phyloP scores from a whole-genome alignment of 2,797 vertebrate species.

The Arremon aurantiirostris region DNA sequence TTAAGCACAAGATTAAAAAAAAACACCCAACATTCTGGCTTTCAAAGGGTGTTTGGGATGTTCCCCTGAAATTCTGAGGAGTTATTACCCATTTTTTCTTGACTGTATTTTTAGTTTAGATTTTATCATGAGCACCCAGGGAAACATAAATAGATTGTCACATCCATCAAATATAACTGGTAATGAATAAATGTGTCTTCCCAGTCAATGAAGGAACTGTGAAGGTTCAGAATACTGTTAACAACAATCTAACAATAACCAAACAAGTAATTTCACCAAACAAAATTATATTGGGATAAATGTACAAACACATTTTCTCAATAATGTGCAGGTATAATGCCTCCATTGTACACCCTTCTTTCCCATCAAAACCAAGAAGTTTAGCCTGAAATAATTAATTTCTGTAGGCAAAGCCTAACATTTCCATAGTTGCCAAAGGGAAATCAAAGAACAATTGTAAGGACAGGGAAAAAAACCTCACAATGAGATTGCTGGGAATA shows the following conservation, averaged over 20 bases:
- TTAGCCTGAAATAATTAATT: slow-evolving; percentile 33
- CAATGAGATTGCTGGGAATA: slow-evolving; percentile 16
- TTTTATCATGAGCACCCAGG: neutral
- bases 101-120: neutral
- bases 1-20: neutral
- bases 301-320: neutral
- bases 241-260: neutral
- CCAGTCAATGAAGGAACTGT: neutral
- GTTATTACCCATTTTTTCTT: neutral
- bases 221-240: neutral
- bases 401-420: neutral
- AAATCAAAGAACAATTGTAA: slow-evolving; percentile 27
- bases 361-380: neutral
- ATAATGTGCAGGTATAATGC: neutral
- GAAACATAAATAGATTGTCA: neutral
- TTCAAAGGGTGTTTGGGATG: neutral
- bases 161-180: neutral
- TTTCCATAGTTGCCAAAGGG: slow-evolving; percentile 20
- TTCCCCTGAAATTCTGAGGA: neutral
- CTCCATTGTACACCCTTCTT: neutral
- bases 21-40: neutral
- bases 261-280: neutral
- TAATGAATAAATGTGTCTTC: neutral
- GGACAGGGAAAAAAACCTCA: neutral
- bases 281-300: neutral